These are phyloP conservation scores for Apodemia duryi DNA, from an alignment of 2,888 invertebrate genomes.

Conservation along the genomic window DNA sequence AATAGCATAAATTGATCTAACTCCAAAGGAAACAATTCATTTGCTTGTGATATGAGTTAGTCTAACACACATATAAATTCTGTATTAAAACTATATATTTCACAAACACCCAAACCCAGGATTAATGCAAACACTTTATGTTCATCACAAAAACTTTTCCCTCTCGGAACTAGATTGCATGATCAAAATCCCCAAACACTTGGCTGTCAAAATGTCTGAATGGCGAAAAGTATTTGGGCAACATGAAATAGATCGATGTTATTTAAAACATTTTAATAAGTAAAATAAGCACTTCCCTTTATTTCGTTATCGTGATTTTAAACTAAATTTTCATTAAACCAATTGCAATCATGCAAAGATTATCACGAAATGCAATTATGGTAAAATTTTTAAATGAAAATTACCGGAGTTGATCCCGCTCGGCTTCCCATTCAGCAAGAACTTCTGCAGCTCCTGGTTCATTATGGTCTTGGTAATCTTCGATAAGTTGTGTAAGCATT, in stretches of 20 bases:
- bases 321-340: neutral
- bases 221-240: neutral
- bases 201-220: too few relatives aligned
- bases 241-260: neutral
- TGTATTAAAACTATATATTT: too few relatives aligned
- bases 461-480: slow-evolving; percentile 91
- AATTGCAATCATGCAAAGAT: slow-evolving; percentile 2
- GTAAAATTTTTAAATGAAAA: neutral
- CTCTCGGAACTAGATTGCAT: too few relatives aligned
- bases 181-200: too few relatives aligned
- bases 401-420: slow-evolving; percentile 87
- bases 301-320: neutral
- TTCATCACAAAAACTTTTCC: too few relatives aligned
- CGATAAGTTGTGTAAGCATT: slow-evolving; percentile 93
- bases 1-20: too few relatives aligned
- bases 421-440: slow-evolving; percentile 87
- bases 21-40: too few relatives aligned
- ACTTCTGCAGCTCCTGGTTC: slow-evolving; percentile 83
- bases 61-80: too few relatives aligned
- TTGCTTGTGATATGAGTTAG: too few relatives aligned
- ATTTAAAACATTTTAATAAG: neutral
- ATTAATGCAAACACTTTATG: too few relatives aligned
- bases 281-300: neutral
- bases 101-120: too few relatives aligned
- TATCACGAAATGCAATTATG: neutral